Evolutionary conservation across 2,888 invertebrate species (phyloP).

Genomic region (Leucophenga montana): DNA sequence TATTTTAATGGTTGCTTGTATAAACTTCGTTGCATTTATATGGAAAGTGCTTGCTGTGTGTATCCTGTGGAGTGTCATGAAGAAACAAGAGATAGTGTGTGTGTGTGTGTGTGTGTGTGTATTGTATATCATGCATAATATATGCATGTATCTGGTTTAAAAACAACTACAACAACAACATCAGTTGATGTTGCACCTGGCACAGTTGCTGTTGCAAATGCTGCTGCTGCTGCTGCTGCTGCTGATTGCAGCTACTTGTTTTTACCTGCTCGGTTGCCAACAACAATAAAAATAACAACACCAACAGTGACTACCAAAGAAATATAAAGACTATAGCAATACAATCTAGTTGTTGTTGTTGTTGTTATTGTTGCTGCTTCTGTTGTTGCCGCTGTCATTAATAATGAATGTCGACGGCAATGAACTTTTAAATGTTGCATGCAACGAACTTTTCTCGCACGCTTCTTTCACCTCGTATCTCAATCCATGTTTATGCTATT

Average conservation of each 20-base stretch:
- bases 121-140: conserved; percentile 19
- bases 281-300: conserved; percentile 4
- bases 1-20: conserved; percentile 29
- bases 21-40: conserved; percentile 13
- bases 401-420: conserved; percentile 72
- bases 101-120: neutral
- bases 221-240: conserved; percentile 34
- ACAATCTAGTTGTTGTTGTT: conserved; percentile 23
- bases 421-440: conserved; percentile 72
- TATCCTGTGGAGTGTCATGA: conserved; percentile 8
- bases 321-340: neutral
- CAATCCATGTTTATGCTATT: conserved; percentile 23
- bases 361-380: conserved; percentile 28
- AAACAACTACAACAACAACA: conserved; percentile 34
- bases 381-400: conserved; percentile 61
- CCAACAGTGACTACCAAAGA: conserved; percentile 11
- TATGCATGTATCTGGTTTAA: conserved; percentile 27
- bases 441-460: conserved; percentile 48
- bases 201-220: conserved; percentile 40
- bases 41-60: neutral
- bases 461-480: conserved; percentile 5
- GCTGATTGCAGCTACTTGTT: conserved; percentile 18
- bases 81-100: neutral
- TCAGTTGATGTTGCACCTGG: conserved; percentile 42
- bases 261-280: neutral